Percentiles rank a stretch among this genome's conserved stretches.
These are phyloP conservation scores for Blastomussa wellsi DNA, from an alignment of 92 coral and sea anemone species.

Conservation along the genomic window DNA sequence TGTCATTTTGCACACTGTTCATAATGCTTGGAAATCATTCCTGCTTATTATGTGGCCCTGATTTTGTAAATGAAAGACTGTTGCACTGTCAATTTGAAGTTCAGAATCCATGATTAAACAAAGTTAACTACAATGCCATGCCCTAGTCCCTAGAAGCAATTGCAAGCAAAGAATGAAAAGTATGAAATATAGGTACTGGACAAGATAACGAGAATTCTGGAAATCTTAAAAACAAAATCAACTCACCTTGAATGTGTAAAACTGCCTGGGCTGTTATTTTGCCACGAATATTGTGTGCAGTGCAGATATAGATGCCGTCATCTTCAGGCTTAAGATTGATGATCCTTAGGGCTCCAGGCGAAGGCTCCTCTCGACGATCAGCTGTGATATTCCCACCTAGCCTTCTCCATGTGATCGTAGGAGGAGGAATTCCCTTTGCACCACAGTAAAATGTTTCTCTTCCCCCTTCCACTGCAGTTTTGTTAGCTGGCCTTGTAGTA, in stretches of 20 bases:
- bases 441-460: slow-evolving; percentile 79
- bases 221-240: background rate
- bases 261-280: slow-evolving; percentile 49
- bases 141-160: too few relatives aligned
- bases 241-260: slow-evolving; percentile 73
- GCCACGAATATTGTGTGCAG: slow-evolving; percentile 69
- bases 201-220: background rate
- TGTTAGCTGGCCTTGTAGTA: slow-evolving; percentile 64
- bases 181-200: too few relatives aligned
- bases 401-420: slow-evolving; percentile 71
- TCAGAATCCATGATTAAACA: too few relatives aligned
- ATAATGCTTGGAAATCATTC: too few relatives aligned
- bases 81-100: too few relatives aligned
- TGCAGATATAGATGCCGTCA: slow-evolving; percentile 79
- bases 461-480: slow-evolving; percentile 64
- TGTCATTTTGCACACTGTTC: too few relatives aligned
- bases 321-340: slow-evolving; percentile 58
- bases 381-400: slow-evolving; percentile 51
- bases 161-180: background rate
- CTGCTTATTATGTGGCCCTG: too few relatives aligned
- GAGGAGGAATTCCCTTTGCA: slow-evolving; percentile 79
- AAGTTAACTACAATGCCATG: too few relatives aligned
- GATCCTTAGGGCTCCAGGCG: slow-evolving; percentile 80
- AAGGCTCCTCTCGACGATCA: slow-evolving; percentile 70
- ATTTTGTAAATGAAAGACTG: too few relatives aligned